These are phyloP conservation scores for Chaunax sp. DNA, from an alignment of 2,797 vertebrate genomes.

Conservation along the genomic window DNA sequence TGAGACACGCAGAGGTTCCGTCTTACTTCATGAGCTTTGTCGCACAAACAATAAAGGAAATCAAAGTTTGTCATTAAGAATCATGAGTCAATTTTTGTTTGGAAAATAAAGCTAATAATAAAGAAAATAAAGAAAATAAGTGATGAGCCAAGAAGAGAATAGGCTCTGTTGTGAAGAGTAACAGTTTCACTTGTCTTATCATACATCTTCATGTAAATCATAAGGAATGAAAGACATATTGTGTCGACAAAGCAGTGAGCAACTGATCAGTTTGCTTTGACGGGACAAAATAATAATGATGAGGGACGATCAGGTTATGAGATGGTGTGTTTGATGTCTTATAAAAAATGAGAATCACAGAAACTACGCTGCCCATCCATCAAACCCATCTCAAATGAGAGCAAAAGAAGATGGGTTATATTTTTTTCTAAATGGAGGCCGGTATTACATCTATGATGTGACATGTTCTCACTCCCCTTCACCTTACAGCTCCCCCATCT, in stretches of 20 bases:
- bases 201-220: slow-evolving; percentile 28
- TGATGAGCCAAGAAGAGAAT: slow-evolving; percentile 5
- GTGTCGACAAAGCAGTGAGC: slow-evolving; percentile 22
- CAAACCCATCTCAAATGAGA: slow-evolving; percentile 28
- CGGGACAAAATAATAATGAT: slow-evolving; percentile 20
- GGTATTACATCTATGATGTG: slow-evolving; percentile 38
- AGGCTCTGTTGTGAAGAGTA: slow-evolving; percentile 25
- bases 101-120: slow-evolving; percentile 1
- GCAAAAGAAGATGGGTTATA: slow-evolving; percentile 15
- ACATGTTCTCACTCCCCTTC: neutral
- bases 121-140: neutral
- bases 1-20: slow-evolving; percentile 61
- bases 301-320: slow-evolving; percentile 25
- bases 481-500: neutral
- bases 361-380: slow-evolving; percentile 22
- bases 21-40: slow-evolving; percentile 66
- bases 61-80: slow-evolving; percentile 68
- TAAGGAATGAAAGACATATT: slow-evolving; percentile 20
- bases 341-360: slow-evolving; percentile 32
- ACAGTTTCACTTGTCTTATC: slow-evolving; percentile 6
- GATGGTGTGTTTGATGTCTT: slow-evolving; percentile 23
- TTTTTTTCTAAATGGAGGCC: slow-evolving; percentile 31
- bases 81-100: slow-evolving; percentile 59
- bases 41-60: slow-evolving; percentile 77
- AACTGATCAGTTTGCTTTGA: slow-evolving; percentile 31